Conservation (phyloP, 2,797 vertebrate genomes). For the Sebastes dallii region DNA sequence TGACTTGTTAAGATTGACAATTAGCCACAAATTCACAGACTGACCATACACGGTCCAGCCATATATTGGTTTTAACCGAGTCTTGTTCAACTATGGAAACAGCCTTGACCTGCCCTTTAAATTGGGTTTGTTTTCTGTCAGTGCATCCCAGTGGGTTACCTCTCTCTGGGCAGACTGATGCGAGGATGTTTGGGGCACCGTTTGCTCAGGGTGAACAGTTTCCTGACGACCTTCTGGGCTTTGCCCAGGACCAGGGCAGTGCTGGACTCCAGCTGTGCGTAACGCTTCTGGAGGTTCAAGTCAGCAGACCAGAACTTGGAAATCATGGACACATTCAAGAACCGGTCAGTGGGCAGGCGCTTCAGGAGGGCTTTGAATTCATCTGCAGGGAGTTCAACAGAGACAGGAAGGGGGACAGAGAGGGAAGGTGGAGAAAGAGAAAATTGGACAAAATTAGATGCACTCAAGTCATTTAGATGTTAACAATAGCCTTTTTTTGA, state of each 20-base stretch:
- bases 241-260: conserved; percentile 88
- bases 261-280: conserved; percentile 88
- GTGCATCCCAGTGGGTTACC: conserved; percentile 75
- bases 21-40: no score
- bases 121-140: conserved; percentile 8
- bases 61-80: no score
- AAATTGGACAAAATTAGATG: conserved; percentile 7
- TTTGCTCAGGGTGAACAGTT: conserved; percentile 96
- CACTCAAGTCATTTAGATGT: not conserved
- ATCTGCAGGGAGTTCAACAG: conserved; percentile 75
- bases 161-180: conserved; percentile 92
- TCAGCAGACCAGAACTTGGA: conserved; percentile 93
- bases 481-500: conserved; percentile 9
- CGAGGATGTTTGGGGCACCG: conserved; percentile 91
- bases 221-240: conserved; percentile 89
- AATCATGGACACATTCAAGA: conserved; percentile 90
- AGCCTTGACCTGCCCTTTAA: not conserved
- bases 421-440: not conserved
- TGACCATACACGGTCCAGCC: no score
- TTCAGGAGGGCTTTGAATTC: conserved; percentile 94
- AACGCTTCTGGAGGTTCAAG: conserved; percentile 88
- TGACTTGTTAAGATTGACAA: no score
- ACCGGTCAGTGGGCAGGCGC: conserved; percentile 88
- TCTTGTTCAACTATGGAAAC: not conserved
- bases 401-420: not conserved